Base-by-base conservation (phyloP, 2,797 vertebrate genomes). In the Mycteria americana region DNA sequence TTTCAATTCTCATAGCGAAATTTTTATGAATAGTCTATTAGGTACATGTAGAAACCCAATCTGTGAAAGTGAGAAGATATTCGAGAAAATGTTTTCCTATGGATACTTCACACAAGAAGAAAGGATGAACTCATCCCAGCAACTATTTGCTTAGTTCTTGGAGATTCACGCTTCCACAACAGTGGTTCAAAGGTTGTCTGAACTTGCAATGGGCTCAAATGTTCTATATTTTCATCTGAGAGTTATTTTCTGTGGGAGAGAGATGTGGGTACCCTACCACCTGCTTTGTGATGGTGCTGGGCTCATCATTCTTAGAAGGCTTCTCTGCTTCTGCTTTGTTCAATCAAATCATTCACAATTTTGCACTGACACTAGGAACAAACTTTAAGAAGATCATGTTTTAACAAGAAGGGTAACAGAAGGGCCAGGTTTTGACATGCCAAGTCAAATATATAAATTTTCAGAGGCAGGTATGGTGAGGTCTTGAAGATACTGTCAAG, bases 21-120 rank as follows among this genome's bases (percentile, higher is more conserved):
- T 86, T 91, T 83, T 92, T 81, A 81, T 95, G 87, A 92, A 93
- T 69, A 96, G 62, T 89, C 69, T 84, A 46, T 60, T 91, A 93
- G 22, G 75, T 59, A 67, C 27, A 45, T 77, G 95, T 78, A 88
- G 91, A 92, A 96, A 93, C n/a, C 16, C 9, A 89, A 50, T 57
- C 48, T 78, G 41, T 72, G 85, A 80, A 94, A 89, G 30, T 16
- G 21, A 46, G 74, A 60, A 89, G 60, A 27, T 50, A 74, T 53
- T 89, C 35, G 74, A 70, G 60, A 83, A 88, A 85, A 89, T 45
- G 21, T 59, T 95, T 91, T 91, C 76, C 48, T 94, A 19, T 2
- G 7, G 78, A 37, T 70, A 45, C 25, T 84, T 95, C 93, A 91
- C 60, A 88, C 75, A 88, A 85, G 64, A 94, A 96, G 75, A 87